Evolutionary conservation across 1,140 invertebrate genomes (phyloP).

Genomic region (Pachypeltis micranthus): DNA sequence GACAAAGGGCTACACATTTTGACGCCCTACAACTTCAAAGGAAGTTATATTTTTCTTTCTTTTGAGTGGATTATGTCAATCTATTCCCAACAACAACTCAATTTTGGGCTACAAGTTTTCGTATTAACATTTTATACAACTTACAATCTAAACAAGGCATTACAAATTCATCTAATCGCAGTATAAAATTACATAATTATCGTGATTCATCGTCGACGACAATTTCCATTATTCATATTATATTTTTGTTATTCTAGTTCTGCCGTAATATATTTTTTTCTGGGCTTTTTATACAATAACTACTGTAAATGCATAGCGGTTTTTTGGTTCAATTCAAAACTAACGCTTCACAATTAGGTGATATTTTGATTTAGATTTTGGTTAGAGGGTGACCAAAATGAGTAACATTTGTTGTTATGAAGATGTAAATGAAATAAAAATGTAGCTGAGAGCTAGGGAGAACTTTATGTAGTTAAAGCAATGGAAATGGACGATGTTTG

Average conservation of each 20-base stretch:
- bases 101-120: background rate
- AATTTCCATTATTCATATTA: background rate
- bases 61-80: too few species aligned
- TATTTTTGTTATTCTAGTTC: background rate
- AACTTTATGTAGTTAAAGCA: background rate
- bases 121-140: background rate
- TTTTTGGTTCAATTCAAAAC: background rate
- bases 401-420: background rate
- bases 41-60: too few species aligned
- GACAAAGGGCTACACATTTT: too few species aligned
- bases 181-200: background rate
- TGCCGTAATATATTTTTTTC: background rate
- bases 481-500: background rate
- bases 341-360: background rate
- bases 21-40: too few species aligned
- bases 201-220: background rate
- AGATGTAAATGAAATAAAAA: background rate
- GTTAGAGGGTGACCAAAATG: background rate
- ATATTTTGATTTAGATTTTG: background rate
- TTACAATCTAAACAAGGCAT: background rate
- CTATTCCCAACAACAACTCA: too few species aligned
- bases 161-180: background rate
- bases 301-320: constrained; percentile 1
- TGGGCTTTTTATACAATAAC: background rate
- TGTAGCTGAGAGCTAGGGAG: too few species aligned